A percentile compares a stretch with the other conserved stretches of the same genome.
phyloP scores from a whole-genome alignment of 35 echinoderm and acorn worm species.

The Ophioderma brevispina region DNA sequence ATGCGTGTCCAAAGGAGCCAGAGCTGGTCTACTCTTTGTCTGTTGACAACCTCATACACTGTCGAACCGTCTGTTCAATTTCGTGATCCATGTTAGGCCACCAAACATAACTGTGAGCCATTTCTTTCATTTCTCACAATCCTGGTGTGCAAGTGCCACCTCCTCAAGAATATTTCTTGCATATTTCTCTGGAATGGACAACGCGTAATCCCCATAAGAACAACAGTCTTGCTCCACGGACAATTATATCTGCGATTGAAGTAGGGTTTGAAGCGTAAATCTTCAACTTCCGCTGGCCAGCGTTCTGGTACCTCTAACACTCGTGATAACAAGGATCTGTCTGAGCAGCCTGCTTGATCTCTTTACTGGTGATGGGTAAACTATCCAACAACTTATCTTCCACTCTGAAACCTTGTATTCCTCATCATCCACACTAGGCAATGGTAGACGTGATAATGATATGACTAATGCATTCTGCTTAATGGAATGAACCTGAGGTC shows the following conservation, averaged over 20 bases:
- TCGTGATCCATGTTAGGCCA: constrained; percentile 48
- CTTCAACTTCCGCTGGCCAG: neutral
- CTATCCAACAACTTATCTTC: constrained; percentile 18
- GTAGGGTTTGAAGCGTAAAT: constrained; percentile 2
- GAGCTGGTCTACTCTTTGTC: neutral
- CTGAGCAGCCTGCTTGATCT: constrained; percentile 19
- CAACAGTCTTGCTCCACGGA: constrained; percentile 55
- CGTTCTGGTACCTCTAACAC: constrained; percentile 11
- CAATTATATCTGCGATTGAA: constrained; percentile 1
- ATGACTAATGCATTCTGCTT: constrained; percentile 24
- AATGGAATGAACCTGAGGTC: constrained; percentile 26
- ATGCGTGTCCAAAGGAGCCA: constrained; percentile 42
- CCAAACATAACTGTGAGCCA: constrained; percentile 28
- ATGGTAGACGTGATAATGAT: constrained; percentile 26
- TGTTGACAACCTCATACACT: neutral
- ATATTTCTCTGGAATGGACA: constrained; percentile 29
- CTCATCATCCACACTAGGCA: neutral
- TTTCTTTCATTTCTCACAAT: constrained; percentile 32
- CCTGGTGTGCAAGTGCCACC: constrained; percentile 24
- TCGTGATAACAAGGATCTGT: constrained; percentile 16
- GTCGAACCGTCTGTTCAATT: constrained; percentile 27
- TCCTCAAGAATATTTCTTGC: neutral
- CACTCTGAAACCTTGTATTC: neutral
- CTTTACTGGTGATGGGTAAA: neutral
- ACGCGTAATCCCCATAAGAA: constrained; percentile 58